Evolutionary conservation across 1,140 invertebrate species (phyloP).

Genomic region (Meloidogyne floridensis): DNA sequence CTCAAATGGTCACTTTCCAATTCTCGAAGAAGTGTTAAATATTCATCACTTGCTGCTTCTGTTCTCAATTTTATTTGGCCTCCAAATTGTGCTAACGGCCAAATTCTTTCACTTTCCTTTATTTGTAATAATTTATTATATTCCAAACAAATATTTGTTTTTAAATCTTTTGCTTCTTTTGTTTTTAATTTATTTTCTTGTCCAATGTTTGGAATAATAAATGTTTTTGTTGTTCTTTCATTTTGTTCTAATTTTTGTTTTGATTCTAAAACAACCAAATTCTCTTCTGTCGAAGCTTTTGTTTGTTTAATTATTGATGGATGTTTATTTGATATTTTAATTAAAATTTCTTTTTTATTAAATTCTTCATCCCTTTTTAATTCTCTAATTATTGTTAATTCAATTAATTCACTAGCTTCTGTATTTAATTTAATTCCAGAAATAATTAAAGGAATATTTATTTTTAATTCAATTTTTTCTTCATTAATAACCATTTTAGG

Average conservation of each 20-base stretch:
- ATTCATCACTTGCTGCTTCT: conserved; percentile 45
- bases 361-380: conserved; percentile 45
- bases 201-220: conserved; percentile 31
- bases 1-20: conserved; percentile 20
- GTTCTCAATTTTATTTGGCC: conserved; percentile 39
- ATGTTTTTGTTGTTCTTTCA: conserved; percentile 25
- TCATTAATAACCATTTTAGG: neutral
- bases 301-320: neutral
- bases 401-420: conserved; percentile 53
- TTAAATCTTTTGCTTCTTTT: conserved; percentile 44
- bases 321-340: conserved; percentile 34
- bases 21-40: conserved; percentile 37
- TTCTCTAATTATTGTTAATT: conserved; percentile 34
- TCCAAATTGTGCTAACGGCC: conserved; percentile 33
- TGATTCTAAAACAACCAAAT: conserved; percentile 34
- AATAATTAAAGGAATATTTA: conserved; percentile 42
- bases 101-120: conserved; percentile 11
- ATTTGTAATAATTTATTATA: conserved; percentile 15
- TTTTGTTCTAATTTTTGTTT: conserved; percentile 26
- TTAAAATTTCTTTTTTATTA: conserved; percentile 12
- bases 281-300: neutral
- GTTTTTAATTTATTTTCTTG: conserved; percentile 18
- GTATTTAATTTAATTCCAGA: conserved; percentile 47
- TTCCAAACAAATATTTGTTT: conserved; percentile 31
- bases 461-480: conserved; percentile 17